Conservation (phyloP, 2,888 invertebrate genomes). For the Heliothis peltigera region DNA sequence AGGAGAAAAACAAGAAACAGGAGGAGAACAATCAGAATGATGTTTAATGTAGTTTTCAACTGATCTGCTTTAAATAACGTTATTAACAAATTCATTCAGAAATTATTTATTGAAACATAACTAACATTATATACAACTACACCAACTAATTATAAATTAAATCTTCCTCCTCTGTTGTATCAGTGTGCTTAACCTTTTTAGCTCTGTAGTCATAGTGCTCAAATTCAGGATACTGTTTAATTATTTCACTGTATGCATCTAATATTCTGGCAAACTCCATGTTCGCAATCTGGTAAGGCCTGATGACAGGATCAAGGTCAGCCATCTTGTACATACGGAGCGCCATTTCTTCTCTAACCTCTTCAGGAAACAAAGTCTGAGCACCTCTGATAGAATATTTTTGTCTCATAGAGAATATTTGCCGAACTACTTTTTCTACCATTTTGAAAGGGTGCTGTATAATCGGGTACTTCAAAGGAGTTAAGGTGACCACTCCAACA, state of each 20-base stretch:
- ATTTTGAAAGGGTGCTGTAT: conserved; percentile 94
- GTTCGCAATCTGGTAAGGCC: conserved; percentile 93
- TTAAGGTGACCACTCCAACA: conserved; percentile 97
- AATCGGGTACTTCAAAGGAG: conserved; percentile 93
- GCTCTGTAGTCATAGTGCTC: conserved; percentile 92
- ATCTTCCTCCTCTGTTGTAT: conserved; percentile 60
- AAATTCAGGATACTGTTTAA: conserved; percentile 92
- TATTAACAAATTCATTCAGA: conserved; percentile 15
- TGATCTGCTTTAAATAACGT: conserved; percentile 2
- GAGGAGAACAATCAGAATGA: conserved; percentile 18
- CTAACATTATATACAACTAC: conserved; percentile 64
- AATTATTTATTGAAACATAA: conserved; percentile 53
- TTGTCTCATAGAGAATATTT: conserved; percentile 96
- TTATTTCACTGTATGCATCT: conserved; percentile 93
- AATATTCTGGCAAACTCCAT: conserved; percentile 94
- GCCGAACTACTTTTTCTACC: conserved; percentile 96
- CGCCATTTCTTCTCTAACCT: conserved; percentile 91
- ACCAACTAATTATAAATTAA: conserved; percentile 62
- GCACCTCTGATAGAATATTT: conserved; percentile 94
- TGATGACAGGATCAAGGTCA: conserved; percentile 92
- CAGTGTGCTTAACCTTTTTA: conserved; percentile 59
- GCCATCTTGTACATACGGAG: conserved; percentile 92
- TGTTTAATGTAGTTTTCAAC: conserved; percentile 3
- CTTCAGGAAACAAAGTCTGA: conserved; percentile 93
- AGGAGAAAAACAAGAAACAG: conserved; percentile 46